A percentile compares a stretch with the other conserved stretches of the same genome.
Evolutionary conservation across 2,113 vertebrate genomes (phyloP).

Genomic region (Paratilapia polleni): DNA sequence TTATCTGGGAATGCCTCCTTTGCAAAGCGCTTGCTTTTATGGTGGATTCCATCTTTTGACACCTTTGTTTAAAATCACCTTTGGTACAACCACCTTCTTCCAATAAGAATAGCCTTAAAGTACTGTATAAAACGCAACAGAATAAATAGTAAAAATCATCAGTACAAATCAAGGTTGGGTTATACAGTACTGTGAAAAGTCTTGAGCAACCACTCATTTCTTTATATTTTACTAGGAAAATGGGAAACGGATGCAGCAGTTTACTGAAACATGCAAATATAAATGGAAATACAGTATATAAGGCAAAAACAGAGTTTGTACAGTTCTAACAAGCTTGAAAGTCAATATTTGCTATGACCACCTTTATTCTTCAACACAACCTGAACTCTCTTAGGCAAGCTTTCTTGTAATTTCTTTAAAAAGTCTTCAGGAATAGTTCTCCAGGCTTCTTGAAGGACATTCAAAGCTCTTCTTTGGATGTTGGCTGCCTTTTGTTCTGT

Average conservation of each 20-base stretch:
- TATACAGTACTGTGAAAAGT: too few species aligned
- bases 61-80: too few species aligned
- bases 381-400: background rate
- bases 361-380: background rate
- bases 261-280: background rate
- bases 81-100: too few species aligned
- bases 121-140: too few species aligned
- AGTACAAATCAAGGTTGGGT: too few species aligned
- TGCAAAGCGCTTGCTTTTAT: too few species aligned
- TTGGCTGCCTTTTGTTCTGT: background rate
- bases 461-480: background rate
- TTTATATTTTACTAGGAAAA: background rate
- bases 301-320: background rate
- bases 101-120: too few species aligned
- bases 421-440: background rate
- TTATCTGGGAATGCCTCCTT: too few species aligned
- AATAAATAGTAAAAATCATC: too few species aligned
- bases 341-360: background rate
- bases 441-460: background rate
- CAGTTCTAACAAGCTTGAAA: background rate
- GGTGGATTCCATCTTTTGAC: too few species aligned
- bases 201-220: too few species aligned
- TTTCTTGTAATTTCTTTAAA: background rate
- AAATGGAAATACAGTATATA: background rate
- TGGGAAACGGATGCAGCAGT: background rate